These are phyloP conservation scores for Galemys pyrenaicus DNA, from an alignment of 2,113 vertebrate species.

Conservation along the genomic window DNA sequence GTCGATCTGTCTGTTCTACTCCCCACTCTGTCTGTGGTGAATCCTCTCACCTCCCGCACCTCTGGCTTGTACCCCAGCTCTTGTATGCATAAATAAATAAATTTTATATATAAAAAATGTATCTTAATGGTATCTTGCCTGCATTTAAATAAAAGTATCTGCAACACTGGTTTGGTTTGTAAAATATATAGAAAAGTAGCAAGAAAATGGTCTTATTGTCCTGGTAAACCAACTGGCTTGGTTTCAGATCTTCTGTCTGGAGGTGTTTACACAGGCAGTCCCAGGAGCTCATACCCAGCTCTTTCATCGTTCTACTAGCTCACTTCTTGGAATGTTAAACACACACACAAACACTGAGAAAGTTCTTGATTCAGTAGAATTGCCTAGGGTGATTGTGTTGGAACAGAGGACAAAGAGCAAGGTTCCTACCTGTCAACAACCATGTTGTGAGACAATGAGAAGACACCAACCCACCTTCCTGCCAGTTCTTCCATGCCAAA, in stretches of 20 bases:
- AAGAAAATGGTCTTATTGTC: not conserved
- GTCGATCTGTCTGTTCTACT: too few relatives aligned
- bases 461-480: not conserved
- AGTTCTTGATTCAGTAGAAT: not conserved
- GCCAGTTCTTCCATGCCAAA: not conserved
- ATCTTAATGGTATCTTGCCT: not conserved
- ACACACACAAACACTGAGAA: not conserved
- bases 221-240: not conserved
- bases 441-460: not conserved
- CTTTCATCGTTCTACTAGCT: not conserved
- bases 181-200: not conserved
- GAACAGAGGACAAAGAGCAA: not conserved
- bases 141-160: not conserved
- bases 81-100: too few relatives aligned
- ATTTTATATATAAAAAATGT: too few relatives aligned
- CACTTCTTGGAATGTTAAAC: constrained; percentile 30
- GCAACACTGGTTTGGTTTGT: not conserved
- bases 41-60: too few relatives aligned
- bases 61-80: too few relatives aligned
- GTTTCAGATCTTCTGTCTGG: not conserved
- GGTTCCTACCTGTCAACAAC: constrained; percentile 37
- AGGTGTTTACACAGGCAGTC: not conserved
- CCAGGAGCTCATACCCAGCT: not conserved
- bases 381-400: not conserved
- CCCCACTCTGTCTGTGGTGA: too few relatives aligned